These are phyloP conservation scores for Scaptomyza polygonia DNA, from an alignment of 2,888 invertebrate genomes.

Conservation along the genomic window DNA sequence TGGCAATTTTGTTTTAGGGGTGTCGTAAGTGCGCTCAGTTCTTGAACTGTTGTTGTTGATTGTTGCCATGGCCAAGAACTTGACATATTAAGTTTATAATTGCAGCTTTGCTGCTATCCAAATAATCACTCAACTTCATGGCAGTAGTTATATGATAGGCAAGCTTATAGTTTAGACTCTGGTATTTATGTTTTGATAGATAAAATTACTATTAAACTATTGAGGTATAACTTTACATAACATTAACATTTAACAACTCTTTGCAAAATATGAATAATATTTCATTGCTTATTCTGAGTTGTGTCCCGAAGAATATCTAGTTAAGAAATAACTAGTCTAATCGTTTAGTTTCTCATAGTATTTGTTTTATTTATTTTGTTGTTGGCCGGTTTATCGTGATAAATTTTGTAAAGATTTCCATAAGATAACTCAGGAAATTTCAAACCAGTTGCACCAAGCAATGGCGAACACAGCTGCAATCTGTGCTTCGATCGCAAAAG, in stretches of 20 bases:
- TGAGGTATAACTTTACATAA: not conserved
- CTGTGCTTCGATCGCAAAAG: no score
- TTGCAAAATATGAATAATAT: not conserved
- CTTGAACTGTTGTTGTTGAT: not conserved
- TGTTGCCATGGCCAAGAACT: slow-evolving; percentile 14
- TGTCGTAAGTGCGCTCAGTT: slow-evolving; percentile 3
- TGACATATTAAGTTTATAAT: slow-evolving; percentile 13
- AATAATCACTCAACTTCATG: not conserved
- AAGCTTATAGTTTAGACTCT: not conserved
- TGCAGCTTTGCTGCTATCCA: slow-evolving; percentile 3
- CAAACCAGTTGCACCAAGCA: slow-evolving; percentile 38
- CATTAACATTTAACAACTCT: not conserved
- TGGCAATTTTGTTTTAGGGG: slow-evolving; percentile 23
- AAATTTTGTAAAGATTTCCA: slow-evolving; percentile 38
- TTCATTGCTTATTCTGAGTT: slow-evolving; percentile 24
- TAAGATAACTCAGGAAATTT: slow-evolving; percentile 24
- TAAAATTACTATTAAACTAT: no score
- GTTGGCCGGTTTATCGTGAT: slow-evolving; percentile 49
- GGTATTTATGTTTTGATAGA: no score
- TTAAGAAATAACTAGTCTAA: slow-evolving; percentile 22
- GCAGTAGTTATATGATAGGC: not conserved
- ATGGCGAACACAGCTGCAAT: slow-evolving; percentile 39
- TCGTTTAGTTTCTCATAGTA: slow-evolving; percentile 35
- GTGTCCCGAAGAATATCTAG: slow-evolving; percentile 2
- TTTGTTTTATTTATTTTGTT: slow-evolving; percentile 34